Evolutionary conservation across 2,888 invertebrate genomes (phyloP), one percentile per base, ranked within the genome.

Genomic region (Antitype chi): DNA sequence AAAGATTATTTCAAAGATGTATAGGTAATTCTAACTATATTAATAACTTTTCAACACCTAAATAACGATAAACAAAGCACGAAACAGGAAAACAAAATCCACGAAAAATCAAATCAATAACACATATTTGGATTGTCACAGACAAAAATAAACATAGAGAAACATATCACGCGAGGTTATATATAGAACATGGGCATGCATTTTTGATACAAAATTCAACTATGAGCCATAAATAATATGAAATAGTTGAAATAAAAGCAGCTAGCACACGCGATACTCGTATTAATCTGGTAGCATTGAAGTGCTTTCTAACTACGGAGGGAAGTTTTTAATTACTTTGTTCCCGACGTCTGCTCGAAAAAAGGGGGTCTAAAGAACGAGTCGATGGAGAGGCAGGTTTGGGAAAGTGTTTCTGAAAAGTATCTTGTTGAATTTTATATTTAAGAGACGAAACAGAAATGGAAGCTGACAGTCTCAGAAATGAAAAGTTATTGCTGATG

Each of bases 321-420:
- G 84, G 88, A 92, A 93, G 90, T 93, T 93, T 92, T 93, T 93
- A 93, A 93, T 93, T 93, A 93, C 92, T 92, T 92, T 90, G 90
- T 91, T 91, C 91, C 90, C 89, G 88, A 88, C 88, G 92, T 90
- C 90, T 92, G 90, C 84, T 90, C 88, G 87, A 85, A 89, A 90
- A 91, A 89, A 87, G 87, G 83, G 83, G 80, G 84, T 79, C 82
- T 78, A 70, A 84, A 84, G 86, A 87, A 90, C 82, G 80, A 86
- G 79, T 70, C 70, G 62, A 64, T 77, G 75, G 78, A 87, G 76
- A 82, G 78, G 78, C 67, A 76, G 84, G 71, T 81, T 82, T 60
- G 70, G 74, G 73, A 74, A 85, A 84, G 81, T 81, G 83, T 85
- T 85, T 76, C 64, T 71, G 83, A 76, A 85, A 79, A 82, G 85